Evolutionary conservation across 1,140 invertebrate genomes (phyloP), one percentile per base, ranked within the genome.

Genomic region (Aplysia californica): DNA sequence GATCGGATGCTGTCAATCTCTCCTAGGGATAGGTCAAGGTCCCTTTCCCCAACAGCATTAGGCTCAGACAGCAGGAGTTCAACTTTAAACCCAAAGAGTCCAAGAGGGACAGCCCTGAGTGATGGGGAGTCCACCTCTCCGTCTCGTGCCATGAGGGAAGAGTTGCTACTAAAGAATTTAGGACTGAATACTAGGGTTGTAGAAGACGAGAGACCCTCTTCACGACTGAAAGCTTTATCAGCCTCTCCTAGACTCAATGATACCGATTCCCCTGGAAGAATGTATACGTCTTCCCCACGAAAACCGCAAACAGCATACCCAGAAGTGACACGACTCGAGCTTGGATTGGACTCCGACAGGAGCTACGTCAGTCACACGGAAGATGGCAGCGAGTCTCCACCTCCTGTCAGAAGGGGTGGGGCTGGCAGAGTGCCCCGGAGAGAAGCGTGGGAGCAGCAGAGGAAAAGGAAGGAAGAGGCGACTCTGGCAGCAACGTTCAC

Each of bases 391-490:
- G 10, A 3, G 65, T 26, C 41, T 4, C 39, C 39, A 4, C 23
- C 55, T 33, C 29, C 33, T 18, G 20, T 38, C 6, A 77, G 66
- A 26, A 58, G 41, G 18, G 74, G 75, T n/a, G 77, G 80, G 4
- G 65, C 56, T 2, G 70, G 77, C 2, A 64, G 75, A 66, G 38
- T 81, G n/a, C 80, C 80, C 23, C 38, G 80, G 3, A 41, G 80
- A 23, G 80, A 81, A 56, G 80, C 80, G 20, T 81, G 80, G 80
- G 80, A 81, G 38, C 50, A 55, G 26, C 69, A 74, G 36, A 79
- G 72, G 44, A 50, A 38, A 55, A 36, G 38, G 20, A 76, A 36
- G 33, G 75, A 77, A 4, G 23, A 58, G 26, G n/a, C n/a, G n/a
- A 50, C 44, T 50, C 10, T 10, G 44, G 44, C n/a, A 15, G 3